Evolutionary conservation across 2,113 vertebrate genomes (phyloP).

Genomic region (Regulus satrapa): DNA sequence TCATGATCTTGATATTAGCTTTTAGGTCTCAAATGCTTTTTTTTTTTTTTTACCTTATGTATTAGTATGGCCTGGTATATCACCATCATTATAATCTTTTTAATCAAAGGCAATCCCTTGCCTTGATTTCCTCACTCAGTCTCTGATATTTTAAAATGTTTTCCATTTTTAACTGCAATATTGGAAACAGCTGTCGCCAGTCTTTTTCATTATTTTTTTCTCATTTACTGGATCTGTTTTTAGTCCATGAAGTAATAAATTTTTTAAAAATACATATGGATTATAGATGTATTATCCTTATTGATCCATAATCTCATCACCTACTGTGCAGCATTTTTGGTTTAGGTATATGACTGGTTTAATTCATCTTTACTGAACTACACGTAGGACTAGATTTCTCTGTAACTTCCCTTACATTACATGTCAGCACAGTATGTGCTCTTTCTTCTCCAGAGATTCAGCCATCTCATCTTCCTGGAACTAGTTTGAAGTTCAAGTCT

Average conservation of each 20-base stretch:
- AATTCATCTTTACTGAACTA: background rate
- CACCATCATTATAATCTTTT: background rate
- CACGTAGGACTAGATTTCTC: background rate
- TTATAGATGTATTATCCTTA: background rate
- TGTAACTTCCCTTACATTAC: background rate
- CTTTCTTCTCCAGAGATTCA: background rate
- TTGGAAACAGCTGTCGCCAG: background rate
- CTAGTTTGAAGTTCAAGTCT: background rate
- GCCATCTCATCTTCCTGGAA: background rate
- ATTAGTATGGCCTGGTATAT: background rate
- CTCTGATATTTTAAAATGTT: background rate
- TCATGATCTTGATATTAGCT: background rate
- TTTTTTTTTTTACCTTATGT: background rate
- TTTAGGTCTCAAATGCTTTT: background rate
- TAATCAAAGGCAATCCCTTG: background rate
- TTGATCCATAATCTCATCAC: background rate
- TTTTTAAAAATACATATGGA: background rate
- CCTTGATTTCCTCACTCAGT: background rate
- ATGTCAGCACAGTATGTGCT: background rate
- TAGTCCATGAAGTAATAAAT: background rate
- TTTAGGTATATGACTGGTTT: background rate
- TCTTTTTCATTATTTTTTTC: background rate
- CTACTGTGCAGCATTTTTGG: background rate
- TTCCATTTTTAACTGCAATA: background rate
- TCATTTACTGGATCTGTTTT: background rate